Conservation (phyloP, 2,797 vertebrate species). For the Siniperca scherzeri region DNA sequence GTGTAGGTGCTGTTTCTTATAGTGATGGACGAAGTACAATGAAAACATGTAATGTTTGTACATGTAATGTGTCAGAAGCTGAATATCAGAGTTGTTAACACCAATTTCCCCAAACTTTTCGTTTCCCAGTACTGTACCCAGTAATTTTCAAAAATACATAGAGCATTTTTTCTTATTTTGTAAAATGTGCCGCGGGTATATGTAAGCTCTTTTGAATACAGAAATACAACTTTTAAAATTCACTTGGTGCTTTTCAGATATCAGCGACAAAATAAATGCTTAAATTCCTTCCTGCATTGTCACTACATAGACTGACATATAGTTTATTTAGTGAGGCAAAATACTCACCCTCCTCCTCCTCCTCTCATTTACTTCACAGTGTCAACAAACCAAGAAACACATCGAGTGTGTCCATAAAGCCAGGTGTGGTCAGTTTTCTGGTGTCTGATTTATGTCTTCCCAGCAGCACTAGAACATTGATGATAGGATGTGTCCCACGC, state of each 20-base stretch:
- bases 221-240: background rate
- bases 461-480: background rate
- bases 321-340: conserved; percentile 21
- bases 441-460: conserved; percentile 18
- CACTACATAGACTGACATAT: conserved; percentile 3
- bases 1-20: background rate
- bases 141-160: background rate
- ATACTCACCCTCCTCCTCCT: background rate
- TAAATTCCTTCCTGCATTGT: conserved; percentile 6
- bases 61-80: background rate
- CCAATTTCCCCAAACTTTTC: background rate
- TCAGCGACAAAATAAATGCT: background rate
- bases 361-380: conserved; percentile 1
- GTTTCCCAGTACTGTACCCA: background rate
- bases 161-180: background rate
- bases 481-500: background rate
- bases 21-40: background rate
- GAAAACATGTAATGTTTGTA: too few relatives aligned
- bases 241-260: background rate
- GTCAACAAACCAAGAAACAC: conserved; percentile 40
- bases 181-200: background rate
- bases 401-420: conserved; percentile 17
- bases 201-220: background rate
- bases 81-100: background rate
- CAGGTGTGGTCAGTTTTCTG: conserved; percentile 5